Evolutionary conservation across 2,113 vertebrate species (phyloP).

Genomic region (Coracopsis vasa): DNA sequence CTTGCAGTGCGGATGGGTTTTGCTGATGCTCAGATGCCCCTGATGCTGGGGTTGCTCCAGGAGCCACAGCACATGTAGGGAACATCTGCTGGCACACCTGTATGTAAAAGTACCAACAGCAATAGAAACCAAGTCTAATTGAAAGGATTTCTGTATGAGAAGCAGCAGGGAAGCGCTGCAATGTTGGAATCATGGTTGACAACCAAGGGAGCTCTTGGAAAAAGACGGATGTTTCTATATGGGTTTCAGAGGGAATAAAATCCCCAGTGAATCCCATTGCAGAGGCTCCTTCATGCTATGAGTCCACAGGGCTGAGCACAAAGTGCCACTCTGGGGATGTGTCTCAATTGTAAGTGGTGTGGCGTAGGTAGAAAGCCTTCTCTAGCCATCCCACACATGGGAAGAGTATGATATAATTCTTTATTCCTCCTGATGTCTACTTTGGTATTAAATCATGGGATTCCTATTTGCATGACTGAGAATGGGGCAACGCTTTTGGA

Average conservation of each 20-base stretch:
- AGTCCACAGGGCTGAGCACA: neutral
- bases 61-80: rapidly evolving
- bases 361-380: neutral
- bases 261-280: rapidly evolving
- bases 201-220: neutral
- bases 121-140: neutral
- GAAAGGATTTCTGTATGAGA: neutral
- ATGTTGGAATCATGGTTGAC: neutral
- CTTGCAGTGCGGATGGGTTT: neutral
- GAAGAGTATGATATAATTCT: neutral
- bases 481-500: neutral
- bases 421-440: neutral
- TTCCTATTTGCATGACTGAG: neutral
- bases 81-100: neutral
- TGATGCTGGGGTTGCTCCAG: rapidly evolving
- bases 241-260: neutral
- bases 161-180: neutral
- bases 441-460: neutral
- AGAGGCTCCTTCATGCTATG: neutral
- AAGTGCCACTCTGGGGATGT: neutral
- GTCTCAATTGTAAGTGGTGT: neutral
- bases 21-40: neutral
- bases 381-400: rapidly evolving
- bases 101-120: rapidly evolving
- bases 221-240: neutral